Base-by-base conservation (phyloP, 2,888 invertebrate species). In the Uropetala carovei region DNA sequence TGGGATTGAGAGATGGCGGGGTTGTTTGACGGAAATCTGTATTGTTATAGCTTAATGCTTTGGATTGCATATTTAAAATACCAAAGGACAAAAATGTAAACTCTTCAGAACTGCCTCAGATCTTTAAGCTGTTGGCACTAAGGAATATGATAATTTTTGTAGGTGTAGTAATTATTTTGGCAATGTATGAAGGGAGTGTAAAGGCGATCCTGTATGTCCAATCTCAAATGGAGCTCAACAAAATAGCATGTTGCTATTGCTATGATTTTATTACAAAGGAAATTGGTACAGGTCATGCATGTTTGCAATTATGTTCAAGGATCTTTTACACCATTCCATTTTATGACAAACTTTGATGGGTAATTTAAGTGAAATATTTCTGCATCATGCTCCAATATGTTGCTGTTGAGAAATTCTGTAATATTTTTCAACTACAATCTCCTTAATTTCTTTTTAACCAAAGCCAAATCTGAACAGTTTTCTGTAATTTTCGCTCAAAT, bases 401-500 rank as follows among this genome's bases (percentile, higher is more conserved):
- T 43, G 43, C 43, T 43, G 43, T 5, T 5, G 1, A 43, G 43
- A 43, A 43, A 43, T 43, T 82, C 43, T 43, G 14, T 30, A 27
- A 14, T 43, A 82, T 30, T 16, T 27, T 82, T 27, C 13, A 4
- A 1, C 43, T 5, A 43, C 5, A 43, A 43, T 5, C 43, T 43
- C 43, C 43, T 43, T 43, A 1, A 43, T 43, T 43, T 43, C n/a
- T n/a, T 43, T 43, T 43, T 43, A 43, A 43, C 56, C 83, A 83
- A 83, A 83, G 57, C 57, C 18, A 3, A 10, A 30, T 16, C 43
- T 43, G 57, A 83, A 43, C 10, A 43, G 4, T 57, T 56, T 27
- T 83, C 11, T 83, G 56, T 83, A 57, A 56, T n/a, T n/a, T 18
- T 83, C 57, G 83, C 83, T 83, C 83, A 83, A 83, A 83, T 83